Percentiles rank a stretch among this genome's conserved stretches.
These are phyloP conservation scores for Catamblyrhynchus diadema DNA, from an alignment of 2,797 vertebrate genomes.

Conservation along the genomic window DNA sequence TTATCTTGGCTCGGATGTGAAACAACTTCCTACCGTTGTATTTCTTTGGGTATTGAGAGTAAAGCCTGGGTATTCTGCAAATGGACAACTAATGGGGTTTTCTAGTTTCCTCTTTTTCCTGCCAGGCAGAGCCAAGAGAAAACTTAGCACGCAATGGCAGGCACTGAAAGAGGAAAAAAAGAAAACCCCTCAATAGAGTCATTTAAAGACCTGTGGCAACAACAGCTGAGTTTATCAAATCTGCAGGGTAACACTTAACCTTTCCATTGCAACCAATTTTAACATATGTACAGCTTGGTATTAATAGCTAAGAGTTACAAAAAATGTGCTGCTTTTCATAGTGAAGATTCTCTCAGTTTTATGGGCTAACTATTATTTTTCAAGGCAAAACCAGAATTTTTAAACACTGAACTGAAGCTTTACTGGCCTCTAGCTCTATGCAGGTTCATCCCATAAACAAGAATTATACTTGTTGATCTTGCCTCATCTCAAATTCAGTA, in stretches of 20 bases:
- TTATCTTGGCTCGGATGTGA: slow-evolving; percentile 90
- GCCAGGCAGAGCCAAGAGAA: slow-evolving; percentile 66
- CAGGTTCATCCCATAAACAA: slow-evolving; percentile 2
- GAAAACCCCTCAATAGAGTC: slow-evolving; percentile 14
- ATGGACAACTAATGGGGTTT: slow-evolving; percentile 70
- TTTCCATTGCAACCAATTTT: slow-evolving; percentile 58
- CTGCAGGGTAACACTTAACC: slow-evolving; percentile 67
- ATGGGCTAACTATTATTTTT: slow-evolving; percentile 17
- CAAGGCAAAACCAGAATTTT: slow-evolving; percentile 24
- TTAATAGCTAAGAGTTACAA: slow-evolving; percentile 33
- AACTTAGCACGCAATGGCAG: slow-evolving; percentile 72
- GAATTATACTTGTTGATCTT: slow-evolving; percentile 2
- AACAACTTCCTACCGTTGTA: slow-evolving; percentile 81
- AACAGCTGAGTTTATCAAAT: slow-evolving; percentile 62
- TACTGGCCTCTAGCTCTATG: neutral
- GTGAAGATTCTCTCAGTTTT: neutral
- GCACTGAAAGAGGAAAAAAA: slow-evolving; percentile 25
- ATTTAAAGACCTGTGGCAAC: slow-evolving; percentile 57
- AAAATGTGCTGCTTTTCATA: neutral
- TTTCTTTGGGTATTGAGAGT: slow-evolving; percentile 71
- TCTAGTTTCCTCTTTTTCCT: slow-evolving; percentile 75
- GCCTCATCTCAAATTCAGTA: slow-evolving; percentile 25
- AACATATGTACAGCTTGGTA: slow-evolving; percentile 11
- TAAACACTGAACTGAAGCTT: neutral
- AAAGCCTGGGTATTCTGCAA: slow-evolving; percentile 64